A percentile compares a stretch with the other conserved stretches of the same genome.
These are phyloP conservation scores for Entomobrya proxima DNA, from an alignment of 2,888 invertebrate species.

Conservation along the genomic window DNA sequence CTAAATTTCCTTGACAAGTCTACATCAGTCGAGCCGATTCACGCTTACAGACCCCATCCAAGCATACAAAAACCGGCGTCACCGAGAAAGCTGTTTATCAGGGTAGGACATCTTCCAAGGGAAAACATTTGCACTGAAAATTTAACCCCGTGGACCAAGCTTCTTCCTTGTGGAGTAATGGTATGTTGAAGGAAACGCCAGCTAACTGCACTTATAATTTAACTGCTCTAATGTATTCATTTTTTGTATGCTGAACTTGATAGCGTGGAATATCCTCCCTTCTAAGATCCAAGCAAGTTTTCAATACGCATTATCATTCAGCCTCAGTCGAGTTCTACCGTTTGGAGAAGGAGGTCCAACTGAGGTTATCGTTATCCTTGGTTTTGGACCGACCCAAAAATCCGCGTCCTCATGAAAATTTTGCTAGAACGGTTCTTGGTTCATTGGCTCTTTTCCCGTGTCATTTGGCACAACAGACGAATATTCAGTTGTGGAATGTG, in stretches of 20 bases:
- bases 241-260: slow-evolving; percentile 70
- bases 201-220: neutral
- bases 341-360: slow-evolving; percentile 84
- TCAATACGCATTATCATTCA: slow-evolving; percentile 95
- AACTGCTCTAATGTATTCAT: neutral
- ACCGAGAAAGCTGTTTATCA: slow-evolving; percentile 78
- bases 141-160: slow-evolving; percentile 97
- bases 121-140: slow-evolving; percentile 99
- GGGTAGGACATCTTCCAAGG: slow-evolving; percentile 93
- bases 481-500: slow-evolving; percentile 81
- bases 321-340: slow-evolving; percentile 90
- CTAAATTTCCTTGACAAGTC: slow-evolving; percentile 93
- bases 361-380: slow-evolving; percentile 90
- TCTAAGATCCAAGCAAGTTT: slow-evolving; percentile 92
- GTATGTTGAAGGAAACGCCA: slow-evolving; percentile 76
- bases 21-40: slow-evolving; percentile 90
- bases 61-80: slow-evolving; percentile 80
- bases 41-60: slow-evolving; percentile 88
- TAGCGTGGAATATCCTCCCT: slow-evolving; percentile 90
- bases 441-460: slow-evolving; percentile 89
- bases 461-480: slow-evolving; percentile 87
- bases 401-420: slow-evolving; percentile 88
- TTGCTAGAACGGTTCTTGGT: slow-evolving; percentile 86
- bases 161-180: slow-evolving; percentile 95
- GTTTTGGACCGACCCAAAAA: slow-evolving; percentile 85